phyloP scores from a whole-genome alignment of 2,797 vertebrate species.

The Chaetodon trifasciatus region DNA sequence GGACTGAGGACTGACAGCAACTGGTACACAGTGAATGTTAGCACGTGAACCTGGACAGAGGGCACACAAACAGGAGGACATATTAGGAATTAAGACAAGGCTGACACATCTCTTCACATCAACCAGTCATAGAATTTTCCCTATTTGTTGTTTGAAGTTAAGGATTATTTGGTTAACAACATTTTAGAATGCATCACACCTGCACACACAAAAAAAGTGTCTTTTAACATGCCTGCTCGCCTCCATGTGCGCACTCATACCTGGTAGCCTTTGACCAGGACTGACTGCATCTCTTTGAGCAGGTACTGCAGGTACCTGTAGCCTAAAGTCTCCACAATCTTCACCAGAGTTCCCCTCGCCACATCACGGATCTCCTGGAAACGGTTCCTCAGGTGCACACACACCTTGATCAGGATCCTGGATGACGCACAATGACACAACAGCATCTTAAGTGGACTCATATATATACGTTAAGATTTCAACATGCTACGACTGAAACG shows the following conservation, averaged over 20 bases:
- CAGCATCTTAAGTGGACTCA: not conserved
- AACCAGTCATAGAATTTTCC: too few relatives aligned
- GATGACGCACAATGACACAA: conserved; percentile 5
- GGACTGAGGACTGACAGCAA: conserved; percentile 88
- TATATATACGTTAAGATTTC: not conserved
- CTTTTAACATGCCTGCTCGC: not conserved
- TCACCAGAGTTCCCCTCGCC: conserved; percentile 92
- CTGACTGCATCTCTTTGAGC: conserved; percentile 92
- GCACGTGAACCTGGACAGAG: conserved; percentile 91
- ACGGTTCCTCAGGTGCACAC: conserved; percentile 92
- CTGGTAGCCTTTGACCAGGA: conserved; percentile 96
- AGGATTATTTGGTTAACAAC: too few relatives aligned
- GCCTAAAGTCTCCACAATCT: conserved; percentile 93
- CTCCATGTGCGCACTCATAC: conserved; percentile 72
- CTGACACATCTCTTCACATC: not conserved
- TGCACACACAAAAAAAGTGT: not conserved
- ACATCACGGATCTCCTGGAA: conserved; percentile 96
- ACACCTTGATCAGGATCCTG: conserved; percentile 96
- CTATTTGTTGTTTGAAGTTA: too few relatives aligned
- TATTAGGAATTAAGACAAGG: not conserved
- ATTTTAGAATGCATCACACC: not conserved
- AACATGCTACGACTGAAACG: not conserved
- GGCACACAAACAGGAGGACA: not conserved
- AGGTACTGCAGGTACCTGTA: conserved; percentile 91
- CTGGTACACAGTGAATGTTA: conserved; percentile 94